phyloP scores from a whole-genome alignment of 2,797 vertebrate species.

The Sebastes vulpes region DNA sequence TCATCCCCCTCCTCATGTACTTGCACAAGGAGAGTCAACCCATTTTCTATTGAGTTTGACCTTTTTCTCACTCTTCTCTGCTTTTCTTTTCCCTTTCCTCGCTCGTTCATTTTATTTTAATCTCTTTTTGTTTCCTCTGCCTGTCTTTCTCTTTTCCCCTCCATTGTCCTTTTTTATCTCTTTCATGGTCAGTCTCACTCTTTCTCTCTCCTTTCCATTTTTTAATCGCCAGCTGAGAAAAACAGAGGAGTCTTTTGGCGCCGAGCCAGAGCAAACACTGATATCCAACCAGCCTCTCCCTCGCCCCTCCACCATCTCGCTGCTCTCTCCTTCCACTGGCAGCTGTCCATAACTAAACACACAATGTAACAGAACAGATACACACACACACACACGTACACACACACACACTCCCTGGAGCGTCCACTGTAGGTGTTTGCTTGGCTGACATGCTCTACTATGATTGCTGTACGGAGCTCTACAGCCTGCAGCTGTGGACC shows the following conservation, averaged over 20 bases:
- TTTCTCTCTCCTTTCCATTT: slow-evolving; percentile 62
- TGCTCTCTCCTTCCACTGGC: slow-evolving; percentile 75
- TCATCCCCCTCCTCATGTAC: neutral
- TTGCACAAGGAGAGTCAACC: neutral
- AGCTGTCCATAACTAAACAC: slow-evolving; percentile 83
- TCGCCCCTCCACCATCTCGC: neutral
- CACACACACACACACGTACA: slow-evolving; percentile 28
- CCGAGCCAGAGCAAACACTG: slow-evolving; percentile 86
- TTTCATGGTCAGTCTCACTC: neutral
- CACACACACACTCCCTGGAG: slow-evolving; percentile 48
- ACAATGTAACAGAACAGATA: slow-evolving; percentile 62
- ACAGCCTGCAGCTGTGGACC: slow-evolving; percentile 73
- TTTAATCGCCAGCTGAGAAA: slow-evolving; percentile 83
- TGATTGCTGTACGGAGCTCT: slow-evolving; percentile 65
- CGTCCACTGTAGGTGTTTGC: slow-evolving; percentile 72
- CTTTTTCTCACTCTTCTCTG: neutral
- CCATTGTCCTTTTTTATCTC: neutral
- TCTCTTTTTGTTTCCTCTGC: neutral
- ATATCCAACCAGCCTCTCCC: slow-evolving; percentile 72
- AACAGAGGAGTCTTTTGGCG: slow-evolving; percentile 83
- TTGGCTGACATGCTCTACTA: slow-evolving; percentile 63
- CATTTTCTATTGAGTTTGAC: neutral
- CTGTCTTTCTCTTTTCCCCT: neutral
- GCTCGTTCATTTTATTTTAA: neutral
- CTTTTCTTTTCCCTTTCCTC: neutral